Conservation (phyloP, 2,888 invertebrate genomes). For the Taenaris catops region DNA sequence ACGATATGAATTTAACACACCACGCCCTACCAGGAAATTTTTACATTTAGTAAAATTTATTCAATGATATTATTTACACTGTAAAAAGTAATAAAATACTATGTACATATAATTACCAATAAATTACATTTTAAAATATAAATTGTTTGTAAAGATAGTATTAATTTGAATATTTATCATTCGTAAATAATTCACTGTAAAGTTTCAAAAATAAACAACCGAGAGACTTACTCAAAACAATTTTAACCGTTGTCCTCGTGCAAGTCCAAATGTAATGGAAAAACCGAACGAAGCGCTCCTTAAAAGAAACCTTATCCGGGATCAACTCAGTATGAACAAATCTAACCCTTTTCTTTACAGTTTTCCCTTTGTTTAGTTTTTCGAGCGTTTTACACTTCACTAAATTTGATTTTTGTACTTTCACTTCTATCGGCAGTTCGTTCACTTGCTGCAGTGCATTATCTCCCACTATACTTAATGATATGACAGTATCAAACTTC, state of each 20-base stretch:
- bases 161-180: neutral
- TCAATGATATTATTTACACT: too few relatives aligned
- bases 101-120: too few relatives aligned
- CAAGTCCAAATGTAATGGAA: slow-evolving; percentile 54
- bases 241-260: slow-evolving; percentile 44
- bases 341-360: slow-evolving; percentile 57
- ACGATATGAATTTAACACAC: too few relatives aligned
- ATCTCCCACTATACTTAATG: slow-evolving; percentile 31
- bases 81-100: too few relatives aligned
- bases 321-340: slow-evolving; percentile 48
- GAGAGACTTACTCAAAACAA: slow-evolving; percentile 48
- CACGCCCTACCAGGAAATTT: too few relatives aligned
- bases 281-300: slow-evolving; percentile 48
- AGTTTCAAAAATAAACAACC: neutral
- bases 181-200: too few relatives aligned
- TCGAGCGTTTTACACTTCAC: slow-evolving; percentile 43
- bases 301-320: slow-evolving; percentile 38
- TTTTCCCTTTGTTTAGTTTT: slow-evolving; percentile 36
- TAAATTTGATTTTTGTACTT: slow-evolving; percentile 52
- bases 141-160: too few relatives aligned
- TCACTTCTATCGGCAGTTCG: slow-evolving; percentile 42
- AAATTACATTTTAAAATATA: too few relatives aligned
- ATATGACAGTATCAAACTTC: slow-evolving; percentile 28
- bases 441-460: slow-evolving; percentile 28
- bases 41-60: too few relatives aligned